Base-by-base conservation (phyloP, 2,888 invertebrate species). In the Conomelus anceps region DNA sequence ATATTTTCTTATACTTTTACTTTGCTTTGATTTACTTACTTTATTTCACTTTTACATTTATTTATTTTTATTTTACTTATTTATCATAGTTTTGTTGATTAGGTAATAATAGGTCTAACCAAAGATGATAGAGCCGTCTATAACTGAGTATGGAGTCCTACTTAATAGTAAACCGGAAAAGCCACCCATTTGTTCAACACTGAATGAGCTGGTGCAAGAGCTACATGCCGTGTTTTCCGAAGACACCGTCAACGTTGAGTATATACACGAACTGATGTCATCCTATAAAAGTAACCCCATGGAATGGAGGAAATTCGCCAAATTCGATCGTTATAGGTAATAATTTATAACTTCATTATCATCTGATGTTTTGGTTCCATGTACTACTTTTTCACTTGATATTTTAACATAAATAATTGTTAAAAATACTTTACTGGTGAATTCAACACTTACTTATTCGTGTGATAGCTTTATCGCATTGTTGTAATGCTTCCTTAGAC, bases 281-380 rank as follows among this genome's bases (percentile, higher is more conserved):
- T 93, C 95, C 0, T 99, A 99, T 94, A 97, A 97, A 93, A 98
- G 98, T 84, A 96, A 98, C 92, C 96, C 96, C 0, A 95, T 95
- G 22, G 99, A 99, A 91, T 99, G 99, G 99, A 96, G 95, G 92
- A 97, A 97, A 93, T 99, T 95, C 92, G 98, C 99, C 3, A 98
- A 98, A 93, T 99, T 98, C 92, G 99, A 99, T 93, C 95, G 97
- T 93, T 97, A 96, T 94, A 96, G 97, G 98, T 98, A 93, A 88
- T 89, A 89, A 22, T 41, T 86, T 63, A 86, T 3, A 85, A 24
- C 4, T 17, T 6, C n/a, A 4, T 86, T 85, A 85, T 11, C 17
- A 9, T 17, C 84, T 17, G 17, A 17, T 22, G 23, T n/a, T 85
- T 85, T n/a, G n/a, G 17, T n/a, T n/a, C n/a, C n/a, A n/a, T n/a